Evolutionary conservation across 2,797 vertebrate species (phyloP), one percentile per base, ranked within the genome.

Genomic region (Rhinichthys osculus): DNA sequence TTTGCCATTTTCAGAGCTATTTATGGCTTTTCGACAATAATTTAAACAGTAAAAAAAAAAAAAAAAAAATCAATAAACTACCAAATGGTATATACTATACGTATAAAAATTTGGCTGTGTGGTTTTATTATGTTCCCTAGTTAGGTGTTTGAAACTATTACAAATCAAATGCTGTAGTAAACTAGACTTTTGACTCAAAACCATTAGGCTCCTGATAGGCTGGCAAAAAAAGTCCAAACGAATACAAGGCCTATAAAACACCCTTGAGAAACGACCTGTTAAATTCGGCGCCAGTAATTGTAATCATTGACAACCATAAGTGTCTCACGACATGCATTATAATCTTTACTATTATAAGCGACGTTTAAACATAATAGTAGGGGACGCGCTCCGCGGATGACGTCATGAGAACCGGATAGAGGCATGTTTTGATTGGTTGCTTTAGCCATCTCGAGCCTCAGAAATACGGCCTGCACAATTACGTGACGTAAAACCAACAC

Each of bases 221-320:
- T 42, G 33, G 35, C 35, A 42, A 78, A 33, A 57, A 27, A 27
- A 27, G 27, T 33, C 52, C 3, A 14, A 23, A 38, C 40, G 57
- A 4, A 13, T 66, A 76, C 57, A 14, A 64, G n/a, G 13, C n/a
- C n/a, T 83, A 33, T 33, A 35, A 74, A 59, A 74, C 54, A 33
- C 40, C 57, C 79, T 79, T 38, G 23, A 62, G 59, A 77, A 81
- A 76, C 42, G 38, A 73, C 27, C 59, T n/a, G 35, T 83, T 47
- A 54, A 87, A 57, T 35, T 54, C 14, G 86, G 78, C 69, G 82
- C 85, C 88, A 76, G 84, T 81, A 89, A 89, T 87, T 27, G 79
- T 85, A 64, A 44, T 47, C 38, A 35, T 59, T 19, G 23, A 80
- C 40, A 40, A 78, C 85, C 67, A 54, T 81, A 62, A 59, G 40